Conservation (phyloP, 2,888 invertebrate genomes). For the Caenorhabditis sp. region DNA sequence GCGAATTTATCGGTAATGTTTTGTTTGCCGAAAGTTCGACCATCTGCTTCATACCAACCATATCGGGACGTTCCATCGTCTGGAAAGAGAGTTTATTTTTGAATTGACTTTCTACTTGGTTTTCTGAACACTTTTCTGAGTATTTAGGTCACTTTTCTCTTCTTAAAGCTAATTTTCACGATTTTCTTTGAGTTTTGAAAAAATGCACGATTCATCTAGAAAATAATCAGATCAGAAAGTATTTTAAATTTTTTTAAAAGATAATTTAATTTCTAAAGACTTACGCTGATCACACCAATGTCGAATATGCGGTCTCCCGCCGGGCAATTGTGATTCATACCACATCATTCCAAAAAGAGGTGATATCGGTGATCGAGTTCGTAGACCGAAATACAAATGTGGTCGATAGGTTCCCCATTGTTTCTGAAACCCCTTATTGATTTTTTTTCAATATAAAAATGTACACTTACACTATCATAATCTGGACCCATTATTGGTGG, state of each 20-base stretch:
- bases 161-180: too few species aligned
- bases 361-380: constrained; percentile 87
- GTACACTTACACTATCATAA: constrained; percentile 16
- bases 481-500: constrained; percentile 15
- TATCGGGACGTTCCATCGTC: constrained; percentile 83
- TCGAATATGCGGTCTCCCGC: constrained; percentile 71
- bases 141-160: too few species aligned
- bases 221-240: too few species aligned
- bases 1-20: constrained; percentile 63
- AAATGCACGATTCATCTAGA: too few species aligned
- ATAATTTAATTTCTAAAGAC: not conserved
- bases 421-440: not conserved
- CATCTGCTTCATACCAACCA: constrained; percentile 93
- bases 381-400: constrained; percentile 87
- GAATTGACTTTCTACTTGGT: too few species aligned
- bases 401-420: constrained; percentile 91
- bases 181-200: too few species aligned
- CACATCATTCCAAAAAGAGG: constrained; percentile 81
- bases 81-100: constrained; percentile 14
- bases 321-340: constrained; percentile 79
- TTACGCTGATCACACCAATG: constrained; percentile 87
- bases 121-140: too few species aligned
- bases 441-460: not conserved
- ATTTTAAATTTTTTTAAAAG: not conserved
- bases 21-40: constrained; percentile 88